phyloP scores from a whole-genome alignment of 1,140 invertebrate species.

The Eueides isabella region DNA sequence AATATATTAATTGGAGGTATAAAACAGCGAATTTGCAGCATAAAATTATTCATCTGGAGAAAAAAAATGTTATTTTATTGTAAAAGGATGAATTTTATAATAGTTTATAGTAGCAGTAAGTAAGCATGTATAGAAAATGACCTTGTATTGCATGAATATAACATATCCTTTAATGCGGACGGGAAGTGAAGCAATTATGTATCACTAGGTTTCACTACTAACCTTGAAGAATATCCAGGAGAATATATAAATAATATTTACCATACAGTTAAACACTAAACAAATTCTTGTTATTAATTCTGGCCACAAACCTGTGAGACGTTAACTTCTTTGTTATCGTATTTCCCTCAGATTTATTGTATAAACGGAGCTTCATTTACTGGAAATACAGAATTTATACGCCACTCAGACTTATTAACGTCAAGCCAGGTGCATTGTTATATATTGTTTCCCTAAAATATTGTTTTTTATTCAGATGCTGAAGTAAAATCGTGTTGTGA shows the following conservation, averaged over 20 bases:
- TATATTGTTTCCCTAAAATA: constrained; percentile 29
- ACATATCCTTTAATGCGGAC: background rate
- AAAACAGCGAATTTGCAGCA: too few relatives aligned
- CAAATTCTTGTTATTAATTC: constrained; percentile 20
- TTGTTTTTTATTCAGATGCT: constrained; percentile 20
- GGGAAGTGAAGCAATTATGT: background rate
- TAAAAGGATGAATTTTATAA: too few relatives aligned
- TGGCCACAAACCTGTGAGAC: constrained; percentile 7
- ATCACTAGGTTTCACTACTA: background rate
- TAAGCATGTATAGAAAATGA: too few relatives aligned
- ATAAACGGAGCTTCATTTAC: constrained; percentile 34
- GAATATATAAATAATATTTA: background rate
- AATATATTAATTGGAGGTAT: too few relatives aligned
- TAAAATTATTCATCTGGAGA: too few relatives aligned
- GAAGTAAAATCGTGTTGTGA: background rate
- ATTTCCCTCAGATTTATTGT: constrained; percentile 36
- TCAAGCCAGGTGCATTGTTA: constrained; percentile 29
- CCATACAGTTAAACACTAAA: background rate
- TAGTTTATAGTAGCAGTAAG: too few relatives aligned
- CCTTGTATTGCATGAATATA: too few relatives aligned
- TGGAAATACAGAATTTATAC: constrained; percentile 39
- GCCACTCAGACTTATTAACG: constrained; percentile 31
- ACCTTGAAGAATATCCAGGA: background rate
- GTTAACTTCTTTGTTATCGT: constrained; percentile 35
- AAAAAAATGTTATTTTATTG: too few relatives aligned